Percentiles rank a stretch among this genome's conserved stretches.
phyloP scores from a whole-genome alignment of 2,113 vertebrate species.

The Pholis gunnellus region DNA sequence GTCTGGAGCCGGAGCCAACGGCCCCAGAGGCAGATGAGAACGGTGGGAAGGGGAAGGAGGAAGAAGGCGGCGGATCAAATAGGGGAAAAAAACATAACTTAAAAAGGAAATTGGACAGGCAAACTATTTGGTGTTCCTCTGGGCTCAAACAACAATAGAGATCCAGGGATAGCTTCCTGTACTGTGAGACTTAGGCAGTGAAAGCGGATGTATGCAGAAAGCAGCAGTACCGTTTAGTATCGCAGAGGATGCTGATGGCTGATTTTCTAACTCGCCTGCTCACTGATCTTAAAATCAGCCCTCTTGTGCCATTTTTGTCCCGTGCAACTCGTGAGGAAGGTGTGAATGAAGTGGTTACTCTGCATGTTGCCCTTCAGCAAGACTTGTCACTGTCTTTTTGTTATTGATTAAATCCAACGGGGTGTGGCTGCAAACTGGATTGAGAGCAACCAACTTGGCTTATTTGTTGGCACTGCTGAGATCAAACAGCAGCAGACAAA shows the following conservation, averaged over 20 bases:
- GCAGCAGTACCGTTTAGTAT: slow-evolving; percentile 37
- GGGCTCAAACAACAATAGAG: slow-evolving; percentile 60
- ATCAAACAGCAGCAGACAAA: neutral
- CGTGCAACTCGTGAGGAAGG: neutral
- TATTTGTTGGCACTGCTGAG: neutral
- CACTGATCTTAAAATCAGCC: slow-evolving; percentile 45
- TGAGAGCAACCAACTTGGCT: slow-evolving; percentile 32
- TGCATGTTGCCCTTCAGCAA: slow-evolving; percentile 20
- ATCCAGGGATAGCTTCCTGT: slow-evolving; percentile 62
- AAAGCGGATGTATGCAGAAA: slow-evolving; percentile 57
- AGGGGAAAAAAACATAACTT: slow-evolving; percentile 53
- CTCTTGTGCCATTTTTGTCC: slow-evolving; percentile 36
- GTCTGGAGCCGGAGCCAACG: slow-evolving; percentile 49
- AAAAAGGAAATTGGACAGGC: slow-evolving; percentile 41
- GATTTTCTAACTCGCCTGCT: slow-evolving; percentile 58
- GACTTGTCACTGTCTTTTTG: neutral
- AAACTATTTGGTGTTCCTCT: slow-evolving; percentile 55
- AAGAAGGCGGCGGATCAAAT: slow-evolving; percentile 40
- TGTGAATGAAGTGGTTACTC: slow-evolving; percentile 6
- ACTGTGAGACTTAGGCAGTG: slow-evolving; percentile 38
- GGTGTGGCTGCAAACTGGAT: slow-evolving; percentile 6
- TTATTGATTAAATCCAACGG: slow-evolving; percentile 11
- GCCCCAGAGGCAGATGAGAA: slow-evolving; percentile 31
- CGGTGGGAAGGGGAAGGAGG: slow-evolving; percentile 12
- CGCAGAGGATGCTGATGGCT: slow-evolving; percentile 54